These are phyloP conservation scores for Clupea harengus DNA, from an alignment of 2,113 vertebrate species.

Conservation along the genomic window DNA sequence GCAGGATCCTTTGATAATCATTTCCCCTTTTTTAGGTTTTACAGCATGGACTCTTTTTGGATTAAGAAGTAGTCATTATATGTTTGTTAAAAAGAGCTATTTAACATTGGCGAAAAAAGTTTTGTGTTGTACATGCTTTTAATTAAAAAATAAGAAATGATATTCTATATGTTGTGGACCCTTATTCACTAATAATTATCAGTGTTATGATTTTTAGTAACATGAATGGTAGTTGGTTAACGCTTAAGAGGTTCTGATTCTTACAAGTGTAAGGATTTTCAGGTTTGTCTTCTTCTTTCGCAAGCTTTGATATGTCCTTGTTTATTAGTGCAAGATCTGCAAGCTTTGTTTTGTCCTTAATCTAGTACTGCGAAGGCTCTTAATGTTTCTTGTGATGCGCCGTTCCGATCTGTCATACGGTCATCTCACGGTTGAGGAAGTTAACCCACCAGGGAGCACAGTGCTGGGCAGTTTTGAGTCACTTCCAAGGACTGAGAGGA, in stretches of 20 bases:
- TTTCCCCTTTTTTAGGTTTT: not conserved
- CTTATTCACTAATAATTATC: not conserved
- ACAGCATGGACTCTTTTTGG: not conserved
- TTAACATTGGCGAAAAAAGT: not conserved
- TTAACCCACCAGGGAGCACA: not conserved
- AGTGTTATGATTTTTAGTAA: not conserved
- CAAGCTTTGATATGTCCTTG: not conserved
- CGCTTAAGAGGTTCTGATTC: too few species aligned
- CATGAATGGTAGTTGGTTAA: too few species aligned
- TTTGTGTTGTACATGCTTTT: conserved; percentile 10
- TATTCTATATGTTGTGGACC: not conserved
- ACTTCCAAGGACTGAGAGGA: too few species aligned
- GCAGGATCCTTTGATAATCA: not conserved
- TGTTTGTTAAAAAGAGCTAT: conserved; percentile 14
- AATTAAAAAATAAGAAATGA: not conserved
- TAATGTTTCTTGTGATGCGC: too few species aligned
- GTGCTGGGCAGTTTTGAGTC: too few species aligned
- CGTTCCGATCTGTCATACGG: too few species aligned
- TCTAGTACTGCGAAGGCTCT: not conserved
- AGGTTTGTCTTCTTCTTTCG: too few species aligned
- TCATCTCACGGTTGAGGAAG: not conserved
- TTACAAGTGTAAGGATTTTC: not conserved
- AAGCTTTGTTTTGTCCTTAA: not conserved
- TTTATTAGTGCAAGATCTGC: not conserved
- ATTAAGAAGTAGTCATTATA: not conserved